Evolutionary conservation across 2,113 vertebrate genomes (phyloP), one percentile per base, ranked within the genome.

Genomic region (Meleagris gallopavo): DNA sequence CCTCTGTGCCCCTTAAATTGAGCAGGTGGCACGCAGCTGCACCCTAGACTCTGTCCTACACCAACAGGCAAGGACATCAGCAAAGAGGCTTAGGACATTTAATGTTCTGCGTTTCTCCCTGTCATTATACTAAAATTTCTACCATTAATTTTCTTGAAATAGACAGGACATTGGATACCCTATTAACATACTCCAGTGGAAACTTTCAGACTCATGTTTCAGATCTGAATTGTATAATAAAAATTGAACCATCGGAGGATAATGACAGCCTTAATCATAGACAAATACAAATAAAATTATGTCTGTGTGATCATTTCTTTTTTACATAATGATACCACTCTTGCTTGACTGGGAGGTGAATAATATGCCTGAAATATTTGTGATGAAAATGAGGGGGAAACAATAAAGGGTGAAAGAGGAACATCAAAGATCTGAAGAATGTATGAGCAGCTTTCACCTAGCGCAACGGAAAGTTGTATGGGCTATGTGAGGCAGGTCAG

Each of bases 41-140:
- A 15, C 54, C 43, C 13, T 67, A 48, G 43, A 34, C 13, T 66
- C 46, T n/a, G 32, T 69, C 40, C 64, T 11, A 0, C 10, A 22
- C 58, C 1, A 0, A 22, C 0, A 0, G 55, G 12, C 62, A 88
- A 60, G 21, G 32, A 13, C 4, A 61, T 16, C 1, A 36, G 74
- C 62, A 65, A 65, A 40, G 43, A 79, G 20, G 40, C 36, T 57
- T 29, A 5, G 30, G 27, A 48, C 32, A 2, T 52, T 11, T 8
- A 19, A 18, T 4, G 10, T 5, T 72, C 78, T 55, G 81, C 29
- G 17, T 46, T 91, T 72, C 18, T 78, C 45, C 36, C 46, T 48
- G 52, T 24, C 54, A 32, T 29, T 71, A 20, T 65, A 18, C 77
- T 84, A 64, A 93, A 78, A 75, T 36, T 30, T 57, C 8, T 17